Evolutionary conservation across 2,888 invertebrate species (phyloP).

Genomic region (Athalia circularis): DNA sequence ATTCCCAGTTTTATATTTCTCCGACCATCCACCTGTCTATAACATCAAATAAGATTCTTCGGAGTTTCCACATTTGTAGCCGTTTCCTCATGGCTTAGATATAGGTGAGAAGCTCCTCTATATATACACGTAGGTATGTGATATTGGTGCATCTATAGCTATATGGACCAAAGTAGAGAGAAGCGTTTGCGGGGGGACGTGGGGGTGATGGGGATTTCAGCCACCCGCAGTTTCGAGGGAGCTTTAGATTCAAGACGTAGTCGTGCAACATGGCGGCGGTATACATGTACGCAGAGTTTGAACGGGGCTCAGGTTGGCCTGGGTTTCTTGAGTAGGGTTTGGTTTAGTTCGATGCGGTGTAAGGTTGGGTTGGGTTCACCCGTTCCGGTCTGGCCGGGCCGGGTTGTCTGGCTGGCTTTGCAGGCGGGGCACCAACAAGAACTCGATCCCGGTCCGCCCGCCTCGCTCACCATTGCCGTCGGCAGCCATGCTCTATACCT

Average conservation of each 20-base stretch:
- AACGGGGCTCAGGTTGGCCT: no score
- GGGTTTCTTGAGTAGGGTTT: not conserved
- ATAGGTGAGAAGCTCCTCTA: no score
- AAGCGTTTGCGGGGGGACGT: slow-evolving; percentile 42
- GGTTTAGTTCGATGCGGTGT: slow-evolving; percentile 52
- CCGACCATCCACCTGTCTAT: no score
- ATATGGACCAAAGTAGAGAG: slow-evolving; percentile 6
- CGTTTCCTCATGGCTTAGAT: no score
- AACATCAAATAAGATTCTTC: no score
- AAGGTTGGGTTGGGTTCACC: slow-evolving; percentile 32
- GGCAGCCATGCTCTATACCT: slow-evolving; percentile 61
- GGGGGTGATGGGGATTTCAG: slow-evolving; percentile 27
- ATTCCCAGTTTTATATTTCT: no score
- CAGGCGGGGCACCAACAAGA: slow-evolving; percentile 44
- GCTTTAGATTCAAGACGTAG: slow-evolving; percentile 42
- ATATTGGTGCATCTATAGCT: not conserved
- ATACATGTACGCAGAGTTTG: not conserved
- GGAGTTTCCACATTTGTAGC: no score
- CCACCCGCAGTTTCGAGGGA: slow-evolving; percentile 35
- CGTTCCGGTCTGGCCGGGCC: slow-evolving; percentile 38
- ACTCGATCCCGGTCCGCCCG: slow-evolving; percentile 26
- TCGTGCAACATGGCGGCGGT: slow-evolving; percentile 43
- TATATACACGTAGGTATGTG: no score
- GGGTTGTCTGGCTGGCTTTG: slow-evolving; percentile 31
- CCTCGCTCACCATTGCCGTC: slow-evolving; percentile 63